phyloP scores from a whole-genome alignment of 2,113 vertebrate genomes.

The Alouatta palliata region DNA sequence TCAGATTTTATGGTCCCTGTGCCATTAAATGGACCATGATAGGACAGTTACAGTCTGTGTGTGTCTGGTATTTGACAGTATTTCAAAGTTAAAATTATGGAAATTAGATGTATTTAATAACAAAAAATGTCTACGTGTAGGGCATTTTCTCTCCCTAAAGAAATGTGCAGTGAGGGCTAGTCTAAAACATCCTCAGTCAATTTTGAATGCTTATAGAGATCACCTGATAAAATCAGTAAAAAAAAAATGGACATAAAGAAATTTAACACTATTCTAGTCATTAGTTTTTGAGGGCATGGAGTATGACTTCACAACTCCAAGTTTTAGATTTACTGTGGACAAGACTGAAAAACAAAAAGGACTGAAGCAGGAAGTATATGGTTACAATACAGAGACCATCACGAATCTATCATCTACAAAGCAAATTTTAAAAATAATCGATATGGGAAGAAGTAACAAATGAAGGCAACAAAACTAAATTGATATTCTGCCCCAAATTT shows the following conservation, averaged over 20 bases:
- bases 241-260: background rate
- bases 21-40: background rate
- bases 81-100: conserved; percentile 45
- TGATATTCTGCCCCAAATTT: conserved; percentile 9
- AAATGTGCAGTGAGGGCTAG: background rate
- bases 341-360: background rate
- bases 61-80: background rate
- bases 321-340: background rate
- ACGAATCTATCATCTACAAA: background rate
- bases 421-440: background rate
- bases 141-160: background rate
- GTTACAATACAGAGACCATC: background rate
- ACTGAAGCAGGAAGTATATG: background rate
- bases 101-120: background rate
- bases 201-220: conserved; percentile 14
- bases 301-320: background rate
- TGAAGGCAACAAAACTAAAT: background rate
- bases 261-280: background rate
- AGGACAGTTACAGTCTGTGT: background rate
- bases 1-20: background rate
- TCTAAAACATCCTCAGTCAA: background rate
- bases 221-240: background rate
- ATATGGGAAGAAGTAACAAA: background rate
- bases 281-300: background rate
- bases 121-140: background rate